Percentiles rank a stretch among this genome's conserved stretches.
These are phyloP conservation scores for Peucedramus taeniatus DNA, from an alignment of 2,113 vertebrate species.

Conservation along the genomic window DNA sequence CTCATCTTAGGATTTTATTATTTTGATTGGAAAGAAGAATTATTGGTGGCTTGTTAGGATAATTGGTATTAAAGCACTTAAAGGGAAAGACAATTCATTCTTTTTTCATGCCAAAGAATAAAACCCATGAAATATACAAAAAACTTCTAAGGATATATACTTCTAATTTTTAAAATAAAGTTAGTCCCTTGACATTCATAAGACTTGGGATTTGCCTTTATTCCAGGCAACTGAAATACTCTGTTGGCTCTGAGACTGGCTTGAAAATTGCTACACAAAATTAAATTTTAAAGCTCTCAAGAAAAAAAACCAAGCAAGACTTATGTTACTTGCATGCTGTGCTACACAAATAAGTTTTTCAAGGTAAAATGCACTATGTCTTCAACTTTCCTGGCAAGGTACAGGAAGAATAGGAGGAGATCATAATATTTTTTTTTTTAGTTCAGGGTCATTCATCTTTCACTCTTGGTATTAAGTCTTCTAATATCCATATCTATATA, in stretches of 20 bases:
- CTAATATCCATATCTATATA: not conserved
- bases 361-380: not conserved
- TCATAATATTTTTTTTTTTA: not conserved
- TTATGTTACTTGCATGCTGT: not conserved
- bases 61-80: not conserved
- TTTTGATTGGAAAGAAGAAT: not conserved
- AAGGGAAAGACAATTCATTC: not conserved
- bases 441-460: not conserved
- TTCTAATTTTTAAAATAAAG: not conserved
- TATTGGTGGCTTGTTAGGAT: not conserved
- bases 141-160: not conserved
- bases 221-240: not conserved
- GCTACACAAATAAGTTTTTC: not conserved
- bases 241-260: not conserved
- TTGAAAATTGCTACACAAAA: not conserved
- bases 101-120: not conserved
- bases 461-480: not conserved
- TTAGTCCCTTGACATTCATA: not conserved
- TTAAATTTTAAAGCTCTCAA: not conserved
- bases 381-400: not conserved
- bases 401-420: not conserved
- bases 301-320: not conserved
- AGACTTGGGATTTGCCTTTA: not conserved
- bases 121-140: not conserved
- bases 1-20: not conserved